Evolutionary conservation across 1,140 invertebrate genomes (phyloP), one percentile per base, ranked within the genome.

Genomic region (Drosophila arizonae): DNA sequence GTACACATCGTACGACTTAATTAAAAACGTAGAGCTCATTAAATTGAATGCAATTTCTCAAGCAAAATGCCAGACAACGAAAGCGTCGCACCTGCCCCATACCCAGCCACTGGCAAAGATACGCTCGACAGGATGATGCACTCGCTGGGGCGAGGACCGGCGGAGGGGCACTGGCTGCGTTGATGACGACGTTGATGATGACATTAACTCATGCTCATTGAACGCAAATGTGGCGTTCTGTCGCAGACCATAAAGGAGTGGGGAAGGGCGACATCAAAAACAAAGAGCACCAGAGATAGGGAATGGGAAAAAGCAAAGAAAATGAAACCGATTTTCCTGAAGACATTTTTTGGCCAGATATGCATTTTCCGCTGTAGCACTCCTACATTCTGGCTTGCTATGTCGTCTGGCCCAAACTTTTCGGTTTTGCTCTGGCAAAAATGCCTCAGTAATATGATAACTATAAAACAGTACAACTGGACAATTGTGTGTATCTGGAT

Each of bases 181-280:
- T 69, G 67, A 80, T 73, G 69, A 72, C 56, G 62, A 76, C 57
- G 81, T 85, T 85, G 81, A 85, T 85, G 81, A 86, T 81, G 82
- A 86, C 82, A 86, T 86, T 87, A 86, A 87, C 76, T 82, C 79
- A 86, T 87, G 82, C 82, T 88, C 82, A 87, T 88, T 87, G 82
- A 88, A 88, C 76, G 76, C 84, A 88, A 87, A 87, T 88, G 82
- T 87, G 84, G 76, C 82, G 84, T 88, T 86, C 84, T 79, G 76
- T 76, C 81, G 77, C 76, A 84, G 79, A 69, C 72, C 82, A 85
- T 76, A 88, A 88, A 84, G 50, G n/a, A 28, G 21, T 24, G 21
- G 21, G 41, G 41, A 58, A 30, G 43, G 11, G 43, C 33, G 60
- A 69, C 63, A 67, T 58, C 45, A 66, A 55, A 41, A 50, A 54